phyloP scores from a whole-genome alignment of 2,113 vertebrate species.

The Macquaria australasica region DNA sequence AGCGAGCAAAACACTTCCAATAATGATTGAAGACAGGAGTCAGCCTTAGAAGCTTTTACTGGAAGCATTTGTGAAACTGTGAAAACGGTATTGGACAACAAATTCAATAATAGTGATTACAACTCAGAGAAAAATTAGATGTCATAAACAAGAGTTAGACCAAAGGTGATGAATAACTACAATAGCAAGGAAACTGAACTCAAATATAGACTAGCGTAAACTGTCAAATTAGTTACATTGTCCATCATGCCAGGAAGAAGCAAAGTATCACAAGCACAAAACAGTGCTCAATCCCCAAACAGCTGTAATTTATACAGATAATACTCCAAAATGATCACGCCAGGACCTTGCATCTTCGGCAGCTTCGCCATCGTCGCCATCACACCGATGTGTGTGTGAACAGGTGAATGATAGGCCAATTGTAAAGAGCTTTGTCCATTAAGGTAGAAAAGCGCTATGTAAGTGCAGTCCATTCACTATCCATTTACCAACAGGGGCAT shows the following conservation, averaged over 20 bases:
- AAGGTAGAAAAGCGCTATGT: not conserved
- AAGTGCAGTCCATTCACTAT: not conserved
- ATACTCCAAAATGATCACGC: not conserved
- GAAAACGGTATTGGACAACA: not conserved
- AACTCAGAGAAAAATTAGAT: not conserved
- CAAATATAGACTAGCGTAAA: too few relatives aligned
- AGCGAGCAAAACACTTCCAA: not conserved
- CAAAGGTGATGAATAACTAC: not conserved
- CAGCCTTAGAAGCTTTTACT: not conserved
- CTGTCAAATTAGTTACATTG: not conserved
- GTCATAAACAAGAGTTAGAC: not conserved
- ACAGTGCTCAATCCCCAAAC: too few relatives aligned
- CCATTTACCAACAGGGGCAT: not conserved
- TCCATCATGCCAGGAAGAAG: not conserved
- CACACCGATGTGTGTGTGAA: not conserved
- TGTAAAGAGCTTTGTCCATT: not conserved
- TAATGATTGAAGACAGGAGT: not conserved
- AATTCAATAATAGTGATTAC: not conserved
- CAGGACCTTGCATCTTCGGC: not conserved
- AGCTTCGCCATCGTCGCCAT: not conserved
- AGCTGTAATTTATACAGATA: not conserved
- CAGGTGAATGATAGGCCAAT: not conserved
- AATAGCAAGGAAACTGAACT: not conserved
- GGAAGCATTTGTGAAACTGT: not conserved
- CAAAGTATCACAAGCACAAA: too few relatives aligned